phyloP scores from a whole-genome alignment of 2,113 vertebrate species.

The Pardalotus punctatus region DNA sequence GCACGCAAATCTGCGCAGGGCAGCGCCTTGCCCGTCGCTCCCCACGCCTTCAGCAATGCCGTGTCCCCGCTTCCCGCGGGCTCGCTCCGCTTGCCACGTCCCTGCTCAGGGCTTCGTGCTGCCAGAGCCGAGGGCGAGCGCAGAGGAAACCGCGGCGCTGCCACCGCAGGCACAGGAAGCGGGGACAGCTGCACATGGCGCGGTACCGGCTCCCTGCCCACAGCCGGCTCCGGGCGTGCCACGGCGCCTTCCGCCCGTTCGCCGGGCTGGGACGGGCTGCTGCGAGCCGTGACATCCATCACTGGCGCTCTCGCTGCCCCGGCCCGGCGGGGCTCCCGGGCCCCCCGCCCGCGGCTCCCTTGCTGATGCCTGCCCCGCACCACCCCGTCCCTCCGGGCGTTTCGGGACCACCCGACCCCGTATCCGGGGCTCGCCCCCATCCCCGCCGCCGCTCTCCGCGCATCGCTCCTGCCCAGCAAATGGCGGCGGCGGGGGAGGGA shows the following conservation, averaged over 20 bases:
- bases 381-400: too few relatives aligned
- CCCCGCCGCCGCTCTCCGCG: neutral
- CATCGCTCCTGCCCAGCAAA: neutral
- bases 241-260: neutral
- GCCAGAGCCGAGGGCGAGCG: neutral
- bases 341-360: rapidly evolving
- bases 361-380: neutral
- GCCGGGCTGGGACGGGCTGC: neutral
- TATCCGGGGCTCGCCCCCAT: neutral
- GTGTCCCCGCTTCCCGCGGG: rapidly evolving
- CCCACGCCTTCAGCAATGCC: neutral
- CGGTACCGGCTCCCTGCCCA: neutral
- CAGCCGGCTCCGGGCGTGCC: neutral
- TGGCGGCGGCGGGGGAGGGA: neutral
- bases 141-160: neutral
- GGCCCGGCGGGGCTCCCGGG: neutral
- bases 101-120: neutral
- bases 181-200: neutral
- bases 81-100: rapidly evolving
- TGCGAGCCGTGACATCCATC: rapidly evolving
- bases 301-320: rapidly evolving
- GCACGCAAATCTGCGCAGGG: neutral
- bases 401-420: neutral
- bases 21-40: rapidly evolving
- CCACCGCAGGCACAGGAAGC: neutral